Conservation (phyloP, 92 coral and sea anemone genomes). For the Bergia sp. region DNA sequence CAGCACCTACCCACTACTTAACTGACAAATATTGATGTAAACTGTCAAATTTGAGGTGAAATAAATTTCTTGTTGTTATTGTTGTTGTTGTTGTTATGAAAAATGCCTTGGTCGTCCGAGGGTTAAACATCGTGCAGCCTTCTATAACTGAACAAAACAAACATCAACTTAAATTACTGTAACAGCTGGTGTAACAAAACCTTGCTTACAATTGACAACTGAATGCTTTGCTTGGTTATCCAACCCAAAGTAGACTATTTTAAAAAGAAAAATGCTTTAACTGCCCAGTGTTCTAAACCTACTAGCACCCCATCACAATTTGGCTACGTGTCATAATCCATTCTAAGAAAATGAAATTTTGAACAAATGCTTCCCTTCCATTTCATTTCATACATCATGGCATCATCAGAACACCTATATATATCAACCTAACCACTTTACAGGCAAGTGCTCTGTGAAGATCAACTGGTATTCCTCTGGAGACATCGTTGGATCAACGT, state of each 20-base stretch:
- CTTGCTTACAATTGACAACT: not conserved
- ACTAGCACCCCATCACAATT: no score
- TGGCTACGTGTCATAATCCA: no score
- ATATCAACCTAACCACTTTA: conserved; percentile 50
- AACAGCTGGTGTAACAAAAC: not conserved
- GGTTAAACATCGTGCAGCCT: not conserved
- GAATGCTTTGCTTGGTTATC: not conserved
- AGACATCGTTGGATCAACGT: conserved; percentile 38
- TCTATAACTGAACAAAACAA: not conserved
- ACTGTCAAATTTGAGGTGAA: no score
- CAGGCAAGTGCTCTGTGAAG: conserved; percentile 56
- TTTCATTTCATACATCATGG: not conserved
- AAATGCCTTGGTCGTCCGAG: no score
- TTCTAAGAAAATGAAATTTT: no score
- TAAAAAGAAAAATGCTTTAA: not conserved
- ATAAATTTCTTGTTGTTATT: no score
- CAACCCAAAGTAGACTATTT: not conserved
- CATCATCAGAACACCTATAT: not conserved
- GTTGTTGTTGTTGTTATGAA: no score
- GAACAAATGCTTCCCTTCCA: not conserved
- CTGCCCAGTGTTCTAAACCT: not conserved
- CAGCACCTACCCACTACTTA: no score
- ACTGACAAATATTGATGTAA: no score
- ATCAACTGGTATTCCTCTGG: conserved; percentile 49
- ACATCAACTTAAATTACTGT: not conserved